Base-by-base conservation (phyloP, 2,797 vertebrate species). In the Myiotriccus ornatus region DNA sequence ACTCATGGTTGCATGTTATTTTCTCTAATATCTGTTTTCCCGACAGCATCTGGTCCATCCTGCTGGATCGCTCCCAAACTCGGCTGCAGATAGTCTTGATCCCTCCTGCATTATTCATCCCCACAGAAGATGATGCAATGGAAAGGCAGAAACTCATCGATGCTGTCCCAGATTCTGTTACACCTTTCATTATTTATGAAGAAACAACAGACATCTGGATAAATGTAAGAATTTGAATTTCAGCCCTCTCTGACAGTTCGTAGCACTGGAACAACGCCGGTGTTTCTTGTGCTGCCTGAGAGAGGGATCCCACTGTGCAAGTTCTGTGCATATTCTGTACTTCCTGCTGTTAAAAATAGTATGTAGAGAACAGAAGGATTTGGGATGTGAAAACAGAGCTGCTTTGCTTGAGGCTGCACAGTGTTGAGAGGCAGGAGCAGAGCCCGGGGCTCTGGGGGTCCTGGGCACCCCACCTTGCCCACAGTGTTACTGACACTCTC, bases 171-270 rank as follows among this genome's bases (percentile, higher is more conserved):
- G 98, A 98, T 94, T 98, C 96, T 77, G 96, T 98, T 79, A 98
- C 98, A 3, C 98, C 98, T 62, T 96, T 98, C 80, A 97, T 98
- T 93, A 97, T 98, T 96, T 98, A 98, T 87, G 98, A 98, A 94
- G 98, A 98, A 94, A 98, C 95, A 23, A 98, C 98, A 86, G 98
- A 98, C 83, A 97, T 98, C 96, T 98, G 98, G 98, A 98, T 98
- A 97, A 98, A 98, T 60, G 98, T 98, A 98, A 91, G 97, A n/a
- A 87, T 93, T 69, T 84, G 56, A 90, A 91, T 90, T 87, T 87
- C 86, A 37, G 22, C 68, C 52, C 73, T 50, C 62, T 94, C 41
- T 73, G 64, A 34, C 52, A 41, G 62, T 80, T 95, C 55, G 56
- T 50, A 46, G 46, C 68, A 8, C 23, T 63, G 5, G 1, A 50